phyloP scores from a whole-genome alignment of 2,113 vertebrate genomes.

The Ondatra zibethicus region DNA sequence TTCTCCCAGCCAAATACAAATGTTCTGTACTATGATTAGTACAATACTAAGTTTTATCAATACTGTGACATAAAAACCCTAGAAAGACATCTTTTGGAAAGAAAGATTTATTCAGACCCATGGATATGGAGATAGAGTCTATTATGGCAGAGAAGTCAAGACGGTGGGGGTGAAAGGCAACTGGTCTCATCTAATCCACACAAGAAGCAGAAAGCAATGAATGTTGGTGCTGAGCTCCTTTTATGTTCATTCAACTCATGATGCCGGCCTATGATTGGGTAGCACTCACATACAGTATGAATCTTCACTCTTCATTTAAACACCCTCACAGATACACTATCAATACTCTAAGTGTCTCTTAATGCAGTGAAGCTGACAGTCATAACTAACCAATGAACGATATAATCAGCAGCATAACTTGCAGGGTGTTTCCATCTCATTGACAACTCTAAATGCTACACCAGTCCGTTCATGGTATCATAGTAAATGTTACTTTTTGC shows the following conservation, averaged over 20 bases:
- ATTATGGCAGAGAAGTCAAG: neutral
- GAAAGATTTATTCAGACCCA: neutral
- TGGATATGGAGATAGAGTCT: neutral
- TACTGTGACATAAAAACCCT: neutral
- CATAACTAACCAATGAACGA: neutral
- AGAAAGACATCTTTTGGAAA: neutral
- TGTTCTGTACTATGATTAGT: neutral
- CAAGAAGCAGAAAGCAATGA: neutral
- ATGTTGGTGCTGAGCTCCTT: neutral
- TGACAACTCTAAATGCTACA: neutral
- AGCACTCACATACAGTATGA: neutral
- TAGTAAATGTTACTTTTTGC: slow-evolving; percentile 37
- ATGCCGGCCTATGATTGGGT: neutral
- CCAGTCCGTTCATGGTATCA: neutral
- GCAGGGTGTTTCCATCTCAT: slow-evolving; percentile 14
- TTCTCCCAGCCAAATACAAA: neutral
- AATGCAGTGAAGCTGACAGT: neutral
- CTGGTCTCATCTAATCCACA: neutral
- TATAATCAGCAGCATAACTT: neutral
- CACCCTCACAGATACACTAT: no score
- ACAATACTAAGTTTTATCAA: neutral
- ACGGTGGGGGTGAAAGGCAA: neutral
- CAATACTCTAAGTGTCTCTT: neutral
- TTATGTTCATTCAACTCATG: neutral
- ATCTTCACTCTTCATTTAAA: neutral